A percentile compares a stretch with the other conserved stretches of the same genome.
Evolutionary conservation across 92 coral and sea anemone genomes (phyloP).

Genomic region (Epizoanthus rinbou): DNA sequence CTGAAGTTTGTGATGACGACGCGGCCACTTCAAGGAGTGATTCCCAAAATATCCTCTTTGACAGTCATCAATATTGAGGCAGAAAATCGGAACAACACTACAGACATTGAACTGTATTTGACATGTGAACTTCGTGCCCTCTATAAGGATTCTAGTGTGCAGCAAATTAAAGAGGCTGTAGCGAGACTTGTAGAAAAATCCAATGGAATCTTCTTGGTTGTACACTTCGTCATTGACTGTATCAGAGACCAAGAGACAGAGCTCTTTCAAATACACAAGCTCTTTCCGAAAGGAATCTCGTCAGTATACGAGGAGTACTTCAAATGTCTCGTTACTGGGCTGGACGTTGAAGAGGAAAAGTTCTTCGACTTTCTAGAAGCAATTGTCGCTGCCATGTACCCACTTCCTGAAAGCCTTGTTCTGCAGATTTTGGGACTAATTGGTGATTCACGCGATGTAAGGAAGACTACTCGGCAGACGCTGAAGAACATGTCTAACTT

Average conservation of each 20-base stretch:
- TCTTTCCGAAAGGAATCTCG: slow-evolving; percentile 34
- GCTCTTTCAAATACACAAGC: slow-evolving; percentile 13
- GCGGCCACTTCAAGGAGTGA: slow-evolving; percentile 16
- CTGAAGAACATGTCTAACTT: slow-evolving; percentile 21
- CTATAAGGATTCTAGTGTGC: slow-evolving; percentile 8
- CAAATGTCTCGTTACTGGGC: slow-evolving; percentile 6
- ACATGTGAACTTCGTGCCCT: slow-evolving; percentile 1
- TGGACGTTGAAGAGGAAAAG: slow-evolving; percentile 11
- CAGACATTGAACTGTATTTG: slow-evolving; percentile 29
- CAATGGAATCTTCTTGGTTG: slow-evolving; percentile 30
- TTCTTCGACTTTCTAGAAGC: slow-evolving; percentile 27
- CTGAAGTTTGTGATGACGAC: slow-evolving; percentile 11
- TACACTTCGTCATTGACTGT: slow-evolving; percentile 21
- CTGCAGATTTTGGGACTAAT: slow-evolving; percentile 14
- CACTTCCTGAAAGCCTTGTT: slow-evolving; percentile 39
- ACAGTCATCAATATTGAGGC: slow-evolving; percentile 15
- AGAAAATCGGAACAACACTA: slow-evolving; percentile 4
- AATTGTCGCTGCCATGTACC: slow-evolving; percentile 24
- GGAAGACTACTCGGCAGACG: slow-evolving; percentile 16
- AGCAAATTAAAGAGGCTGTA: slow-evolving; percentile 16
- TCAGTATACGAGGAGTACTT: slow-evolving; percentile 37
- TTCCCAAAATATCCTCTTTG: slow-evolving; percentile 5
- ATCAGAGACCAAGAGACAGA: background rate
- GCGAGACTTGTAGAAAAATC: slow-evolving; percentile 11
- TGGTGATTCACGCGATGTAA: slow-evolving; percentile 13